Base-by-base conservation (phyloP, 2,888 invertebrate genomes). In the Exephanes ischioxanthus region DNA sequence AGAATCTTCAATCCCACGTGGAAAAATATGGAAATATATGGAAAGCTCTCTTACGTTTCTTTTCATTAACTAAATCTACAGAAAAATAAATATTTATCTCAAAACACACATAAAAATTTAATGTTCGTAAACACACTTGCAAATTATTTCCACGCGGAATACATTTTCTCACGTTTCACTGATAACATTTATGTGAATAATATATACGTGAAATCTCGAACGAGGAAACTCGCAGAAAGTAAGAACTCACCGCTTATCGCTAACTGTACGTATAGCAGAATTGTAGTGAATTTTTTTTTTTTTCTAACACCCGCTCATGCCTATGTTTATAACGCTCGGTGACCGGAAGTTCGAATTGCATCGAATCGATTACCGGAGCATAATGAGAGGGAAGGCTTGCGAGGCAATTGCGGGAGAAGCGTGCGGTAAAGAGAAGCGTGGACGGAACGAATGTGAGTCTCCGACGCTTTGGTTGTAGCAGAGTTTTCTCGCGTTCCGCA, bases 401-500 rank as follows among this genome's bases (percentile, higher is more conserved):
- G 14, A 33, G 45, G 37, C 55, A 67, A 67, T 72, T 22, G 22
- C 16, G 55, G 37, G 37, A 26, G 30, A 37, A 41, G 37, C 16
- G 22, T 22, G 11, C 16, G 16, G 26, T n/a, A 37, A 37, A 37
- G 33, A n/a, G 16, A 83, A 67, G 37, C 55, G 45, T 68, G 26
- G 67, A 45, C 48, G 72, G 61, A 77, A 72, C 72, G 66, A 76
- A 84, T 80, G 63, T 11, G 26, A 55, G 77, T 68, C 1, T 76
- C 55, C 58, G 66, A 33, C 6, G 7, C 53, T 16, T 14, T 16
- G 22, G 63, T 51, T 26, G 55, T 70, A 41, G 70, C 72, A 63
- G 77, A 84, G 58, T 72, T 72, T 80, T 71, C 30, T 30, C n/a
- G 6, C 84, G 80, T 84, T 84, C 80, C 80, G 80, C 84, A 80